Base-by-base conservation (phyloP, 64 coral and sea anemone species). In the Montipora cactus region DNA sequence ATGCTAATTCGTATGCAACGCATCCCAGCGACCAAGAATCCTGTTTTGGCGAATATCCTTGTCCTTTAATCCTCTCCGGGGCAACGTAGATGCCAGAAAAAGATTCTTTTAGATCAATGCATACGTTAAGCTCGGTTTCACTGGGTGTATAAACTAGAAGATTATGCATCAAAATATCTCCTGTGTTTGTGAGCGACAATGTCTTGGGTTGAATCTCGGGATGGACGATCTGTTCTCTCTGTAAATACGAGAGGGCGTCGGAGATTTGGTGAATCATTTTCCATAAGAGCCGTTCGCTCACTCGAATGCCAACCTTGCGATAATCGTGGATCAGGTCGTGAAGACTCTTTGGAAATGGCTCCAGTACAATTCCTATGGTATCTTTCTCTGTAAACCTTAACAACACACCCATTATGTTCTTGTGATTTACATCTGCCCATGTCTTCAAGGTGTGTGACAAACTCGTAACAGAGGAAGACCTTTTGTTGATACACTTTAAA, bases 1-100 rank as follows among this genome's bases (percentile, higher is more conserved):
- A 58, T 5, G 74, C 69, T 92, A 96, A 76, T 22, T 96, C 95
- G 48, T 91, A 96, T 0, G 84, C 75, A 74, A 96, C 93, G 28
- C 95, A 96, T 6, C 95, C 95, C 20, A 96, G 61, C 44, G 87
- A 70, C 95, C 95, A 96, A 3, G 89, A 73, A 7, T 51, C 76
- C 79, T 96, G 91, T n/a, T 87, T 90, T 20, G 87, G 75, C 3
- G 91, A 88, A 91, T 89, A 77, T 5, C 87, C 59, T 28, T 87
- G 76, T 14, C 95, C 95, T 20, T 79, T 87, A 46, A 96, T 96
- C 20, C 87, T 91, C 68, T 96, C 95, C 15, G 95, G 95, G 10
- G 95, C 91, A 62, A 94, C 91, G 53, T 94, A 96, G 14, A 96
- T 89, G 0, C 95, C 95, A 21, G 81, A 78, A 19, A 93, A 94